Percentiles rank a stretch among this genome's conserved stretches.
Evolutionary conservation across 2,113 vertebrate species (phyloP).

Genomic region (Oophaga pumilio): DNA sequence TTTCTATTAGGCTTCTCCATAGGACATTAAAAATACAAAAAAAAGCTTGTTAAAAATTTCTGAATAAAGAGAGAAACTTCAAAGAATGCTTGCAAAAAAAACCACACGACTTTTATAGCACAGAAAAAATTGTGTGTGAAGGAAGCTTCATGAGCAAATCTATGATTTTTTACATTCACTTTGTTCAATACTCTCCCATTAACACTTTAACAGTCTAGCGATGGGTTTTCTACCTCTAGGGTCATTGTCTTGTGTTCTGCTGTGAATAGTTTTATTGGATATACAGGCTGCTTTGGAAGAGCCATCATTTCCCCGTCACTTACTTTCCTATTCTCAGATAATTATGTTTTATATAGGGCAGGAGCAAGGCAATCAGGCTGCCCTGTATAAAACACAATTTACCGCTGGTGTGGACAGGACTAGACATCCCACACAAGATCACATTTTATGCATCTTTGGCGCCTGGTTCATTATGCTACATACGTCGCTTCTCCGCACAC

Average conservation of each 20-base stretch:
- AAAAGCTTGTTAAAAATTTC: too few species aligned
- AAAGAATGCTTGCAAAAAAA: too few species aligned
- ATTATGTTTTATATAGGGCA: conserved; percentile 14
- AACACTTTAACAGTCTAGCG: background rate
- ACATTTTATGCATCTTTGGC: conserved; percentile 16
- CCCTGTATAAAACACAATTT: conserved; percentile 13
- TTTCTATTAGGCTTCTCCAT: too few species aligned
- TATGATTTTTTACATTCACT: background rate
- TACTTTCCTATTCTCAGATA: conserved; percentile 23
- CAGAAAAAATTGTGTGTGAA: too few species aligned
- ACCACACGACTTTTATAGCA: too few species aligned
- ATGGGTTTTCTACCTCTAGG: background rate
- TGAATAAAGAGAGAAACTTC: too few species aligned
- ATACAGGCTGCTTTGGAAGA: background rate
- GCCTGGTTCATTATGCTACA: background rate
- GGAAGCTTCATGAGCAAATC: background rate
- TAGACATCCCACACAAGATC: conserved; percentile 1
- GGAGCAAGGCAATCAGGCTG: conserved; percentile 16
- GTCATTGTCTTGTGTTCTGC: background rate
- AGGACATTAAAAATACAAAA: too few species aligned
- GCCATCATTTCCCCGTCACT: background rate
- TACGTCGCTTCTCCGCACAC: background rate
- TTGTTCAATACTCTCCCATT: background rate
- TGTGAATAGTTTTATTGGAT: background rate
- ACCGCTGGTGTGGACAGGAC: background rate